phyloP scores from a whole-genome alignment of 2,797 vertebrate species.

The Chelon auratus region DNA sequence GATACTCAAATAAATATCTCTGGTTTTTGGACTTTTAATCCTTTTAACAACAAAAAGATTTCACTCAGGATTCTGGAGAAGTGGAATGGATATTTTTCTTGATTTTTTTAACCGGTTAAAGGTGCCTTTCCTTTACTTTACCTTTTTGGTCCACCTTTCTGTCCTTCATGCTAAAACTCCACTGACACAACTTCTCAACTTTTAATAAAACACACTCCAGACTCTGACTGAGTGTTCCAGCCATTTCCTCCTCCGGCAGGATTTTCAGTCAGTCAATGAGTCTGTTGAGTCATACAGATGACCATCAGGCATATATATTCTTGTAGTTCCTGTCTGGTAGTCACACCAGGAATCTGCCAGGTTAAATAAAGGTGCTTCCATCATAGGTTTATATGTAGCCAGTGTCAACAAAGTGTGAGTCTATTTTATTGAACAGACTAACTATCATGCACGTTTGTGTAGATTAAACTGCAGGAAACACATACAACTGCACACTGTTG shows the following conservation, averaged over 20 bases:
- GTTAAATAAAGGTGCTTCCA: constrained; percentile 12
- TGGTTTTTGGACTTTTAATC: too few relatives aligned
- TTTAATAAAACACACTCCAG: not conserved
- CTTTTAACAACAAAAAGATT: not conserved
- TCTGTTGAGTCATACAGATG: constrained; percentile 27
- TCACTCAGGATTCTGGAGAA: not conserved
- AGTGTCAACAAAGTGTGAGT: constrained; percentile 14
- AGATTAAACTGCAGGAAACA: not conserved
- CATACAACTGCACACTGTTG: not conserved
- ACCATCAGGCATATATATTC: constrained; percentile 11
- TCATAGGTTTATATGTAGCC: not conserved
- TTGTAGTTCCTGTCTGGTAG: constrained; percentile 24
- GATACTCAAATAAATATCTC: too few relatives aligned
- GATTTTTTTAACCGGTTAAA: too few relatives aligned
- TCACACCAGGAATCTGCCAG: constrained; percentile 1
- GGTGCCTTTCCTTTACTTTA: not conserved
- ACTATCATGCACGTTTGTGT: not conserved
- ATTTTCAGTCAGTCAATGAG: constrained; percentile 1
- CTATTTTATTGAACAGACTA: not conserved
- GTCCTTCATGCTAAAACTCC: not conserved
- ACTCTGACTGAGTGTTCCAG: not conserved
- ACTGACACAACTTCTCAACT: not conserved
- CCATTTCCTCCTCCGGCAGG: constrained; percentile 4
- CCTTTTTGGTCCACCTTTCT: not conserved
- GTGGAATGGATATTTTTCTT: not conserved